phyloP scores from a whole-genome alignment of 23 tunicate genomes.

The Clavelina lepadiformis region DNA sequence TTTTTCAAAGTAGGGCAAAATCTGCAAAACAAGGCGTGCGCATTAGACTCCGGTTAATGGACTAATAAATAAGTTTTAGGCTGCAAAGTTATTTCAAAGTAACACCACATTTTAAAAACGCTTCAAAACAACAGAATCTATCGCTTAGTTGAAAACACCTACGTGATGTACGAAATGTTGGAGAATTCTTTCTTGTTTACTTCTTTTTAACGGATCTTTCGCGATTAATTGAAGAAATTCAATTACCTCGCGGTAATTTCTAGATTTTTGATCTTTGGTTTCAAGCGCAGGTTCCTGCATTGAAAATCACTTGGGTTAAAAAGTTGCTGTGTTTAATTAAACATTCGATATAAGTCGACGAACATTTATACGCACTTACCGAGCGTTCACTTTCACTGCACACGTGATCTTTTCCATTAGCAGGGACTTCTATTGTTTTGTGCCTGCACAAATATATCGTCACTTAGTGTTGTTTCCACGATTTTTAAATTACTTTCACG shows the following conservation, averaged over 20 bases:
- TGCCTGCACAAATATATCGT: constrained; percentile 10
- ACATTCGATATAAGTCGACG: neutral
- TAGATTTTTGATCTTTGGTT: constrained; percentile 11
- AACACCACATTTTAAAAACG: neutral
- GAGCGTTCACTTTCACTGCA: neutral
- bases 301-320: neutral
- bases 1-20: constrained; percentile 68
- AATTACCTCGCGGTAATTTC: constrained; percentile 25
- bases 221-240: constrained; percentile 12
- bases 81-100: neutral
- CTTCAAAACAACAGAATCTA: neutral
- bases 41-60: no score
- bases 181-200: constrained; percentile 26
- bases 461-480: no score
- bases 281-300: constrained; percentile 20
- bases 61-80: no score
- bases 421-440: constrained; percentile 6
- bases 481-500: no score
- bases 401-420: constrained; percentile 1
- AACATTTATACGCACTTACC: constrained; percentile 1
- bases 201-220: constrained; percentile 13
- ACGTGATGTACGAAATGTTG: constrained; percentile 31
- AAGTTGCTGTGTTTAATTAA: neutral
- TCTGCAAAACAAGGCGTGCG: constrained; percentile 34
- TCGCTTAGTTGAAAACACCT: constrained; percentile 14